phyloP scores from a whole-genome alignment of 2,888 invertebrate genomes.

The Acanthosoma haemorrhoidale region DNA sequence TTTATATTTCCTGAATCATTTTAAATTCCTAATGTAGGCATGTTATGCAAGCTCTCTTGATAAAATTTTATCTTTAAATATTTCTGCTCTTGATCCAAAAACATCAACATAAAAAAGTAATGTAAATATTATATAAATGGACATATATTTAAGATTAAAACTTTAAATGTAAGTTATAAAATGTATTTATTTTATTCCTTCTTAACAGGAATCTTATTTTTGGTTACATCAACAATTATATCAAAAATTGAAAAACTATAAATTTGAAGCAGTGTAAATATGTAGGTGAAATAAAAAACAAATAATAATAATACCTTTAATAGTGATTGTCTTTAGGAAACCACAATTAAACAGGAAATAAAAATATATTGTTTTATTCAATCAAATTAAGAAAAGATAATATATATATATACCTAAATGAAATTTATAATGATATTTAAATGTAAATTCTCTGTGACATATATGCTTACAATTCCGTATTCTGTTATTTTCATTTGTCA shows the following conservation, averaged over 20 bases:
- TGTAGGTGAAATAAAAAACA: neutral
- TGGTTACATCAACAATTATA: neutral
- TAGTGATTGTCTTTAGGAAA: too few relatives aligned
- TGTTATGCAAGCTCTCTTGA: slow-evolving; percentile 5
- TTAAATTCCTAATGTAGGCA: slow-evolving; percentile 4
- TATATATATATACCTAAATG: too few relatives aligned
- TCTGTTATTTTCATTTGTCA: too few relatives aligned
- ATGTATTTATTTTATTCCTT: slow-evolving; percentile 19
- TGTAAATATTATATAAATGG: slow-evolving; percentile 24
- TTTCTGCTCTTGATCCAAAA: neutral
- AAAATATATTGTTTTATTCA: too few relatives aligned
- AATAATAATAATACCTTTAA: too few relatives aligned
- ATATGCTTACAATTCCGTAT: too few relatives aligned
- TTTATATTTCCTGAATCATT: neutral
- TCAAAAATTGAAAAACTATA: neutral
- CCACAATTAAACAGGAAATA: too few relatives aligned
- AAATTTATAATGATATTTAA: too few relatives aligned
- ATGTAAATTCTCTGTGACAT: too few relatives aligned
- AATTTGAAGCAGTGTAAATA: neutral
- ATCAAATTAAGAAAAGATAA: too few relatives aligned
- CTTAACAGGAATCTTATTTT: neutral
- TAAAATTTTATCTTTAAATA: neutral
- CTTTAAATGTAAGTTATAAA: neutral
- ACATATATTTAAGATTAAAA: slow-evolving; percentile 10
- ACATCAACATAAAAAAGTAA: neutral